A percentile compares a stretch with the other conserved stretches of the same genome.
These are phyloP conservation scores for Semnornis frantzii DNA, from an alignment of 2,113 vertebrate species.

Conservation along the genomic window DNA sequence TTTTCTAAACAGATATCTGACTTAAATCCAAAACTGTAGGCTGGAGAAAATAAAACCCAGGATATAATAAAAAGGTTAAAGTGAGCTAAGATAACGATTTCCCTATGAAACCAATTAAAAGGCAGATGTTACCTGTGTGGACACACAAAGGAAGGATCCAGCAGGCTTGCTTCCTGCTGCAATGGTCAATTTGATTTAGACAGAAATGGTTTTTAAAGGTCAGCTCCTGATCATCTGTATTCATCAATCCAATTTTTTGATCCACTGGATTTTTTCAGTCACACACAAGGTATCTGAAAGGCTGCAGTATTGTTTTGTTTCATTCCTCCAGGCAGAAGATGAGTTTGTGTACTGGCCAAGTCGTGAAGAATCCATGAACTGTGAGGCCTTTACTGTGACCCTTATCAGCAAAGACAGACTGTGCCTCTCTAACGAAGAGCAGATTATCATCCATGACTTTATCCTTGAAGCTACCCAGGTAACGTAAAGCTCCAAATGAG, in stretches of 20 bases:
- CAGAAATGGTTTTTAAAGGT: slow-evolving; percentile 8
- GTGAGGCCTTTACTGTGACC: slow-evolving; percentile 97
- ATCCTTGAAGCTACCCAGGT: slow-evolving; percentile 99
- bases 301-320: slow-evolving; percentile 1
- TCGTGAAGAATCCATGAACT: slow-evolving; percentile 98
- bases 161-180: neutral
- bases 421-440: slow-evolving; percentile 98
- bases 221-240: slow-evolving; percentile 11
- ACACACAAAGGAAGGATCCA: neutral
- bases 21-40: neutral
- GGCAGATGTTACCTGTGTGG: slow-evolving; percentile 16
- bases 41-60: neutral
- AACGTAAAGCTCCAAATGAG: slow-evolving; percentile 3
- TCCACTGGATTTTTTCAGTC: slow-evolving; percentile 40
- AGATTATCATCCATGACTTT: slow-evolving; percentile 99
- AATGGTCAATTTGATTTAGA: slow-evolving; percentile 3
- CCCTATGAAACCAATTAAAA: slow-evolving; percentile 62
- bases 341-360: slow-evolving; percentile 99
- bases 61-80: slow-evolving; percentile 26
- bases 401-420: slow-evolving; percentile 98
- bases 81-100: slow-evolving; percentile 32
- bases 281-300: neutral
- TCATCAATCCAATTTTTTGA: slow-evolving; percentile 53
- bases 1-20: neutral
- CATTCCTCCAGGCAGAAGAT: slow-evolving; percentile 88